Conservation (phyloP, 2,797 vertebrate species). For the Melanotaenia pygmaea region DNA sequence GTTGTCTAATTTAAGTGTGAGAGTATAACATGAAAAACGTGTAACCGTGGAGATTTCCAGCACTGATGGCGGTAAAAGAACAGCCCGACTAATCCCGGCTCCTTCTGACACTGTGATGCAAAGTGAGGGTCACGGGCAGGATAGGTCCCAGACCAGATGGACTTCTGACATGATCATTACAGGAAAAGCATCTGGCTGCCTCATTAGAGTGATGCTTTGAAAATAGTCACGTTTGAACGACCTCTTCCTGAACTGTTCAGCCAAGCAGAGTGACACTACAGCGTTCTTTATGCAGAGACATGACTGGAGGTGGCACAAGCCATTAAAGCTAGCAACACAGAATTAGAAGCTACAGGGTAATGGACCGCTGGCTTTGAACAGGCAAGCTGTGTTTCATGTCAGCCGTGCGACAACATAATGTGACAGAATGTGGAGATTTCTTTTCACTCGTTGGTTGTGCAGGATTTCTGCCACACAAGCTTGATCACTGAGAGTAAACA, state of each 20-base stretch:
- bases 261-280: conserved; percentile 11
- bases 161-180: conserved; percentile 50
- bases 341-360: conserved; percentile 18
- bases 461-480: background rate
- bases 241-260: conserved; percentile 37
- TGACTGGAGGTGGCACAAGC: background rate
- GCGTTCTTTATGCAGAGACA: background rate
- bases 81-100: conserved; percentile 37
- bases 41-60: conserved; percentile 3
- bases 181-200: conserved; percentile 60
- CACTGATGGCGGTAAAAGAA: conserved; percentile 23
- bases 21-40: background rate
- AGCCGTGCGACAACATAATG: conserved; percentile 9
- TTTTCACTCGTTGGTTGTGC: conserved; percentile 3
- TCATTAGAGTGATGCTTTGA: conserved; percentile 46
- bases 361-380: conserved; percentile 14
- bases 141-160: conserved; percentile 55
- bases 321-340: conserved; percentile 7
- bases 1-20: background rate
- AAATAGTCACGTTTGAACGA: conserved; percentile 44
- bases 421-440: conserved; percentile 8
- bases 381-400: background rate
- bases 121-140: conserved; percentile 24
- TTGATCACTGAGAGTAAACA: background rate
- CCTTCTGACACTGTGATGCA: conserved; percentile 32